Evolutionary conservation across 2,797 vertebrate genomes (phyloP).

Genomic region (Microtus obscurus): DNA sequence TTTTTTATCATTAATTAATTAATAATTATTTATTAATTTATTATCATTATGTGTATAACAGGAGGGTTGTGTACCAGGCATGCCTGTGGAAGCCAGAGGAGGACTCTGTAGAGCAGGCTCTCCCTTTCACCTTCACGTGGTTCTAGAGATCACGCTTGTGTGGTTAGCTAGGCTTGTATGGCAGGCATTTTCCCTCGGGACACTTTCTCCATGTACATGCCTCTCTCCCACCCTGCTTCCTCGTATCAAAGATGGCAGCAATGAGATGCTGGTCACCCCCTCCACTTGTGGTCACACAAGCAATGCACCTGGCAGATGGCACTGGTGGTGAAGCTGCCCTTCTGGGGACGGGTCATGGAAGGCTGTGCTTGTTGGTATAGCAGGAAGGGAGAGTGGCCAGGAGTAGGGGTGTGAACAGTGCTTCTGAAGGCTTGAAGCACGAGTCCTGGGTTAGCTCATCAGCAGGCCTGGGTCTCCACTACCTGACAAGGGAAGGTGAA

Average conservation of each 20-base stretch:
- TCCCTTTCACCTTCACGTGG: neutral
- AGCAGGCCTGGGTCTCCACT: neutral
- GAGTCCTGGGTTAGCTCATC: too few species aligned
- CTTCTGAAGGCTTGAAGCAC: neutral
- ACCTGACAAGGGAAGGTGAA: neutral
- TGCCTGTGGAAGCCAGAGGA: neutral
- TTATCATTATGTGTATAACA: neutral
- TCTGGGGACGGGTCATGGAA: neutral
- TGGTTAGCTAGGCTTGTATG: too few species aligned
- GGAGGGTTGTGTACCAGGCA: neutral
- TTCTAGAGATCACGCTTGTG: neutral
- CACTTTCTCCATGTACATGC: fast-evolving
- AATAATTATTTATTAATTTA: neutral
- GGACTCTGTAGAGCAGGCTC: neutral
- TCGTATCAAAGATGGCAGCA: fast-evolving
- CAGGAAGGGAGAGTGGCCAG: neutral
- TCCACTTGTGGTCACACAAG: too few species aligned
- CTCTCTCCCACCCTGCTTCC: neutral
- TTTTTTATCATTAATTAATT: too few species aligned
- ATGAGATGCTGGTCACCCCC: fast-evolving
- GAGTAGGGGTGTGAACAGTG: fast-evolving
- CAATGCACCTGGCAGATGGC: neutral
- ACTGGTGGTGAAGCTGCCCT: neutral
- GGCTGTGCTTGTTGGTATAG: neutral
- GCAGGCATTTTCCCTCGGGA: neutral